Percentiles rank a stretch among this genome's conserved stretches.
Evolutionary conservation across 2,113 vertebrate species (phyloP).

Genomic region (Cyrtonyx montezumae): DNA sequence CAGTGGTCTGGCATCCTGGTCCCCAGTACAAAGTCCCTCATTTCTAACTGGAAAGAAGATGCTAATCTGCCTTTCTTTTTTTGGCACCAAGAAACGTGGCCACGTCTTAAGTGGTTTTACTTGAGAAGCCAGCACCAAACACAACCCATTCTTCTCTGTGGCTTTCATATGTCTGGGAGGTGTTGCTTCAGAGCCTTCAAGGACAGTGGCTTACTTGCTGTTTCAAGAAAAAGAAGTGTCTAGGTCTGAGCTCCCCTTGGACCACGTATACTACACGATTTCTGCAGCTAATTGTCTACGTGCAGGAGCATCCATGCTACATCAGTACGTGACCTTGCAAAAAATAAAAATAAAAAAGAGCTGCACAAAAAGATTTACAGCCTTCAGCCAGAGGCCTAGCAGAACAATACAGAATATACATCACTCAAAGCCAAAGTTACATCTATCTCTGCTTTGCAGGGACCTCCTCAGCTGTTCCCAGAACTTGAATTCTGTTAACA

Average conservation of each 20-base stretch:
- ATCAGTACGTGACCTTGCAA: neutral
- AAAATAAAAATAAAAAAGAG: neutral
- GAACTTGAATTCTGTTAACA: neutral
- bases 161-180: neutral
- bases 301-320: neutral
- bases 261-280: neutral
- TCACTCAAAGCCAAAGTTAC: neutral
- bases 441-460: accelerated
- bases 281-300: accelerated
- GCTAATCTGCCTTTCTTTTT: neutral
- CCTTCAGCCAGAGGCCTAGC: neutral
- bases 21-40: neutral
- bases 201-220: neutral
- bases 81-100: neutral
- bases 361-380: neutral
- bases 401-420: neutral
- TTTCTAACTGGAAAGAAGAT: neutral
- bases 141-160: neutral
- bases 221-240: neutral
- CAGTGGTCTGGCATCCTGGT: neutral
- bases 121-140: neutral
- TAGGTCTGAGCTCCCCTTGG: neutral
- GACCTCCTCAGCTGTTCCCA: neutral
- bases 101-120: conserved; percentile 12
- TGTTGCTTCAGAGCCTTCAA: neutral